Conservation (phyloP, 1,140 invertebrate genomes). For the Hyles euphorbiae region DNA sequence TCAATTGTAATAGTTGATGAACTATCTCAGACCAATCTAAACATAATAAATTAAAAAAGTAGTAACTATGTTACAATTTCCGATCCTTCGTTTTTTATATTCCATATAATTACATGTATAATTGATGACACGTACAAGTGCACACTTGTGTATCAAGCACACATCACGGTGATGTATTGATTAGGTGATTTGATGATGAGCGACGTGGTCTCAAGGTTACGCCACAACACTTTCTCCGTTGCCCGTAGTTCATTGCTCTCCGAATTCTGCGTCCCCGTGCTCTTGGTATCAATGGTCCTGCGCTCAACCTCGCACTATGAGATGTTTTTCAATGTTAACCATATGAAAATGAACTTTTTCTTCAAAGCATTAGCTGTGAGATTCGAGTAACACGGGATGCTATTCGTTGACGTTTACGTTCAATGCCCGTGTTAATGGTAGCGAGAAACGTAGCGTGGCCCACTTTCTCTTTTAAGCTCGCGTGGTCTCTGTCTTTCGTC, state of each 20-base stretch:
- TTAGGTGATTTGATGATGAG: constrained; percentile 51
- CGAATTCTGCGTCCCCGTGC: constrained; percentile 56
- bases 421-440: constrained; percentile 71
- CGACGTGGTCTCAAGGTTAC: constrained; percentile 64
- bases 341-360: constrained; percentile 35
- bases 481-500: constrained; percentile 56
- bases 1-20: no score
- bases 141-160: constrained; percentile 22
- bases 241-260: constrained; percentile 65
- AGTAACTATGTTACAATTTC: no score
- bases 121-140: constrained; percentile 20
- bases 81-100: no score
- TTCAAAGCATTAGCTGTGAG: constrained; percentile 30
- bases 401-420: constrained; percentile 63
- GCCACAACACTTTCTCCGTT: constrained; percentile 64
- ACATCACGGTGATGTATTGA: constrained; percentile 50
- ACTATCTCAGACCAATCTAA: no score
- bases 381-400: constrained; percentile 35
- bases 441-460: constrained; percentile 70
- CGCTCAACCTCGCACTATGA: constrained; percentile 31
- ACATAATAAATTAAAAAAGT: no score
- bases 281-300: constrained; percentile 48
- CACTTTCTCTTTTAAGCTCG: constrained; percentile 74
- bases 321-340: constrained; percentile 15
- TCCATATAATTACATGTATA: background rate